Conservation (phyloP, 2,888 invertebrate genomes). For the Pollenia amentaria region DNA sequence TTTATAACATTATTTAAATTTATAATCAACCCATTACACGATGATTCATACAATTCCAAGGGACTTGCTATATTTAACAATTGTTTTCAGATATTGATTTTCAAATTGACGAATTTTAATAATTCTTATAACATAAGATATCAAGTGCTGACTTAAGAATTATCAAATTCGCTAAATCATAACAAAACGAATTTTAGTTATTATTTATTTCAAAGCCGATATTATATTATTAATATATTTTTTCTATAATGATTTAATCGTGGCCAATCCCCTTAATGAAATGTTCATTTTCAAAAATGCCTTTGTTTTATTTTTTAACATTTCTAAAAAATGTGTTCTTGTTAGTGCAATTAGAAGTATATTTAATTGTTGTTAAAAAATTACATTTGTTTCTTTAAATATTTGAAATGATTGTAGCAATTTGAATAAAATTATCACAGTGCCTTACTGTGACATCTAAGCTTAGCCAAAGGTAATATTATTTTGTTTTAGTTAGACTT, state of each 20-base stretch:
- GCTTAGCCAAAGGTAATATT: not conserved
- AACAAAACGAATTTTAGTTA: too few species aligned
- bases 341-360: constrained; percentile 33
- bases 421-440: constrained; percentile 35
- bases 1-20: constrained; percentile 23
- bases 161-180: too few species aligned
- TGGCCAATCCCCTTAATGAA: not conserved
- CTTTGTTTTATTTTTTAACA: not conserved
- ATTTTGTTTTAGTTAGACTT: not conserved
- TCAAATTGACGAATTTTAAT: too few species aligned
- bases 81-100: too few species aligned
- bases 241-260: not conserved
- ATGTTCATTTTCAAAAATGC: not conserved
- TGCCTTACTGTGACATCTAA: constrained; percentile 13
- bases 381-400: not conserved
- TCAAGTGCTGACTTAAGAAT: too few species aligned
- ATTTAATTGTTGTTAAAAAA: constrained; percentile 29
- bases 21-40: too few species aligned
- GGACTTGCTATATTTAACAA: too few species aligned
- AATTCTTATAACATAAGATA: too few species aligned
- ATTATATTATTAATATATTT: too few species aligned
- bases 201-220: too few species aligned
- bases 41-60: too few species aligned
- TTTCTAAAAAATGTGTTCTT: constrained; percentile 7
- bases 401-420: constrained; percentile 19